phyloP scores from a whole-genome alignment of 2,797 vertebrate species.

The Oophaga sylvatica region DNA sequence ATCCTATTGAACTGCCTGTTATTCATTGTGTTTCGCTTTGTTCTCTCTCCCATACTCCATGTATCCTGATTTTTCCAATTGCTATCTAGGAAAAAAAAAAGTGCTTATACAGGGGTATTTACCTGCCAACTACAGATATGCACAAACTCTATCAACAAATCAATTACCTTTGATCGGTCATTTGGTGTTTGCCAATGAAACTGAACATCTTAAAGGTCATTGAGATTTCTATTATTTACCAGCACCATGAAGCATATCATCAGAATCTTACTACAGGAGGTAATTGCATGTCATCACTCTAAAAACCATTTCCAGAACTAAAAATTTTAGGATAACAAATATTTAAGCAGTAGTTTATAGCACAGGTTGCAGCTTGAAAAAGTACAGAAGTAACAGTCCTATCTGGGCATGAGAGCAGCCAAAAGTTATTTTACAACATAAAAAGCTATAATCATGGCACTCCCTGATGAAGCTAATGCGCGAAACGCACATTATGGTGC shows the following conservation, averaged over 20 bases:
- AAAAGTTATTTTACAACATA: no score
- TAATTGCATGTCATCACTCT: neutral
- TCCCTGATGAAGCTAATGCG: no score
- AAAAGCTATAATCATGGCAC: no score
- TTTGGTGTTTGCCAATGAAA: constrained; percentile 1
- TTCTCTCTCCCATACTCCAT: neutral
- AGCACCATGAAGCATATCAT: neutral
- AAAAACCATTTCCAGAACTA: neutral
- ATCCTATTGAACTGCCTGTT: constrained; percentile 18
- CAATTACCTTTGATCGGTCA: constrained; percentile 4
- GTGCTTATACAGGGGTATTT: neutral
- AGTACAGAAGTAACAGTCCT: neutral
- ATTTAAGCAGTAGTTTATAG: no score
- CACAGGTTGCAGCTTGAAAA: no score
- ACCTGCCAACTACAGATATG: neutral
- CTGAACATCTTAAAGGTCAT: neutral
- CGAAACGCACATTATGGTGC: no score
- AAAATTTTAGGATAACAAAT: no score
- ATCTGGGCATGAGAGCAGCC: no score
- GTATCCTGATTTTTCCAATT: constrained; percentile 12
- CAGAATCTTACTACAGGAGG: neutral
- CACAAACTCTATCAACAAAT: constrained; percentile 16
- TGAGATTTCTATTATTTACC: constrained; percentile 1
- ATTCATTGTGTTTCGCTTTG: constrained; percentile 9
- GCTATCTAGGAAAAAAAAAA: neutral